These are phyloP conservation scores for Sinotaia quadrata DNA, from an alignment of 2,888 invertebrate genomes.

Conservation along the genomic window DNA sequence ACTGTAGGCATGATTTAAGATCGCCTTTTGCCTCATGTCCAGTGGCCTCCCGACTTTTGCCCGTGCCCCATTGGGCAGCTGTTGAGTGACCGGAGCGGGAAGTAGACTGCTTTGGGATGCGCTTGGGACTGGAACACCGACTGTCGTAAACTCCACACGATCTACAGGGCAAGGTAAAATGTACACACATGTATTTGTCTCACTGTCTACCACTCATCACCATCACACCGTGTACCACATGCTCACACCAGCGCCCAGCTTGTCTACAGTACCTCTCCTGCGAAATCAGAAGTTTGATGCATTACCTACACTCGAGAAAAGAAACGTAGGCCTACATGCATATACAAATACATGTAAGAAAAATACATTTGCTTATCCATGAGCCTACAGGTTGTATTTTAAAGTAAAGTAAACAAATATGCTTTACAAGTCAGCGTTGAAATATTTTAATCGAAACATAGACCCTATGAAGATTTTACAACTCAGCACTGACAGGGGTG, in stretches of 20 bases:
- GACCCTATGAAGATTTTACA: too few species aligned
- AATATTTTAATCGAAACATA: too few species aligned
- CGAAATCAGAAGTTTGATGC: too few species aligned
- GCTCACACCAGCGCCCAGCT: background rate
- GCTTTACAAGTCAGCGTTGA: too few species aligned
- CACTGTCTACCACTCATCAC: background rate
- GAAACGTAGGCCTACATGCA: too few species aligned
- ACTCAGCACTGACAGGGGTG: too few species aligned
- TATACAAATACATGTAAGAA: too few species aligned
- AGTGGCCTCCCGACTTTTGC: conserved; percentile 47
- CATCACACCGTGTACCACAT: background rate
- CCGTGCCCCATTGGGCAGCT: conserved; percentile 26
- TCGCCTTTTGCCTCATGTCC: conserved; percentile 63
- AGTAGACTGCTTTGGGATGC: conserved; percentile 57
- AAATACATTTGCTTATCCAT: too few species aligned
- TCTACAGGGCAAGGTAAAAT: conserved; percentile 42
- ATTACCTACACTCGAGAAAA: too few species aligned
- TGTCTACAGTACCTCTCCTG: background rate
- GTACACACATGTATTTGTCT: background rate
- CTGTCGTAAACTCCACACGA: conserved; percentile 57
- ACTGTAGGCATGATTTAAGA: conserved; percentile 65
- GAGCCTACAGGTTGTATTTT: too few species aligned
- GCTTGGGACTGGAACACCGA: conserved; percentile 52
- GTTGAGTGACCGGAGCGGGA: conserved; percentile 47
- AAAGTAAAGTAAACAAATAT: too few species aligned